Conservation (phyloP, 2,888 invertebrate species). For the Scrobipalpa costella region DNA sequence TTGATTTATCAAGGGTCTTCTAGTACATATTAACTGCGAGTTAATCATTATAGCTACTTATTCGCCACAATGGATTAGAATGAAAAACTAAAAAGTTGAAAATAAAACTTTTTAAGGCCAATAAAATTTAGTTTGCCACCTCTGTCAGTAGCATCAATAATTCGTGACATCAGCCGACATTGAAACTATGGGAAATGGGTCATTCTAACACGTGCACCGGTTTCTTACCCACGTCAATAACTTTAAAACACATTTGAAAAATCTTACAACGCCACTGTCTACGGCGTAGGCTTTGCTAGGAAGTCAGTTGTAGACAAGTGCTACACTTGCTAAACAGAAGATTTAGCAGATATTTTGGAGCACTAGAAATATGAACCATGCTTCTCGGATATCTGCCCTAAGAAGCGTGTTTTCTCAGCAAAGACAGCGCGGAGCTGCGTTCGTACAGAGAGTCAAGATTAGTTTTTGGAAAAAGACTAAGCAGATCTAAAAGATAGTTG, state of each 20-base stretch:
- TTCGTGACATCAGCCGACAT: slow-evolving; percentile 53
- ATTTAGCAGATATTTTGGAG: not conserved
- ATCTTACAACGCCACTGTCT: not conserved
- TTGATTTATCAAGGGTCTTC: too few relatives aligned
- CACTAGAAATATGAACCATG: slow-evolving; percentile 9
- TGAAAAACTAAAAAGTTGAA: not conserved
- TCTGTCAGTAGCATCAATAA: slow-evolving; percentile 62
- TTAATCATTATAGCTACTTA: too few relatives aligned
- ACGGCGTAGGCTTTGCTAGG: slow-evolving; percentile 2
- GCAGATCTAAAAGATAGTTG: not conserved
- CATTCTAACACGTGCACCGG: slow-evolving; percentile 51
- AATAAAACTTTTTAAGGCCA: too few relatives aligned
- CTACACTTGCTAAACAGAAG: not conserved
- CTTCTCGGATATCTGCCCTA: slow-evolving; percentile 1
- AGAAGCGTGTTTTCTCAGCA: slow-evolving; percentile 4
- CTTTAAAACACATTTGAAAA: not conserved
- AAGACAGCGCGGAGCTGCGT: slow-evolving; percentile 11
- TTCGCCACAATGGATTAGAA: too few relatives aligned
- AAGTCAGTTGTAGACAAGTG: not conserved
- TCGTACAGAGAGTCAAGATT: slow-evolving; percentile 5
- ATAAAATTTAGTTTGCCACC: slow-evolving; percentile 43
- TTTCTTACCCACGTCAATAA: slow-evolving; percentile 36
- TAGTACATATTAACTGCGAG: too few relatives aligned
- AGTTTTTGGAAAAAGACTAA: slow-evolving; percentile 9
- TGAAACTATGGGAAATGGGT: slow-evolving; percentile 66